Base-by-base conservation (phyloP, 2,797 vertebrate species). In the Bothrops alternatus region DNA sequence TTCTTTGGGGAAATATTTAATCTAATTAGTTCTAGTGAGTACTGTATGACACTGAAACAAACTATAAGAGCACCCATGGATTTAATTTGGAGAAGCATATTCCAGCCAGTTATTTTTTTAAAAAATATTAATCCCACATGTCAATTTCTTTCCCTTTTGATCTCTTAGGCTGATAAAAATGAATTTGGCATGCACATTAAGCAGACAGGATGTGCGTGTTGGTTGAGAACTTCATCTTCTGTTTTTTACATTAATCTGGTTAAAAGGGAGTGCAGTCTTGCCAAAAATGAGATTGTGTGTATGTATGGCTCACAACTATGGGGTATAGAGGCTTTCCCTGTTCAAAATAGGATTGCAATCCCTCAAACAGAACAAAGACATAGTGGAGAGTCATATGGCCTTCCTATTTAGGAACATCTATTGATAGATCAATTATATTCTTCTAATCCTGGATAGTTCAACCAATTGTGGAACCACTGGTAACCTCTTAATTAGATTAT, bases 1-100 rank as follows among this genome's bases (percentile, higher is more conserved):
- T 93, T 86, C 88, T 69, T 92, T 91, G 87, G 63, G 37, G 37
- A 92, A 93, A 87, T 93, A 23, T 56, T 89, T 92, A 90, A 88
- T 91, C 65, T 88, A 82, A 88, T 93, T 93, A 53, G n/a, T 47
- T 86, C 61, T 90, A 91, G 86, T 78, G 60, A 93, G 63, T 88
- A 53, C 50, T 53, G 50, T 10, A 63, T 93, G 90, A 91, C 90
- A 88, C 56, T 91, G 90, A 91, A 90, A 91, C 16, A 47, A 93
- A 55, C 50, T 88, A 47, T 89, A 88, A 91, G 69, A 89, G 47
- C 69, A 88, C 63, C 86, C 23, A 85, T 65, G 90, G 58, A n/a
- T 63, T 13, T 93, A 91, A 93, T 88, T 63, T 32, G 47, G 58
- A 55, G 56, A 56, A 90, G 11, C 86, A 47, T 87, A 88, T 87